phyloP scores from a whole-genome alignment of 2,113 vertebrate species.

The Scartelaos histophorus region DNA sequence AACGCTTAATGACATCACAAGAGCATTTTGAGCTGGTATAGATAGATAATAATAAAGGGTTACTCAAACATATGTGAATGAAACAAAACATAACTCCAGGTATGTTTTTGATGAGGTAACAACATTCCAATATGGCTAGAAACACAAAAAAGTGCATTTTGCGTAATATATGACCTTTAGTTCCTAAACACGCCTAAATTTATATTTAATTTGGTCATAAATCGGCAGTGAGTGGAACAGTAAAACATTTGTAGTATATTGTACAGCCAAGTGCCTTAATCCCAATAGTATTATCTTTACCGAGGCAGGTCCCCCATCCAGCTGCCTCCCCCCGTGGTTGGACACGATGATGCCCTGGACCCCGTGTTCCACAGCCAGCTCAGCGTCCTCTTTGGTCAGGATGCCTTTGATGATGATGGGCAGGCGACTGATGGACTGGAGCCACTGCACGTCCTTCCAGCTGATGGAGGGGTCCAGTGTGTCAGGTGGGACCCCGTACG shows the following conservation, averaged over 20 bases:
- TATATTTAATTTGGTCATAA: too few relatives aligned
- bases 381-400: conserved; percentile 93
- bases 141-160: too few relatives aligned
- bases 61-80: too few relatives aligned
- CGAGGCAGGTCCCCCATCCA: conserved; percentile 88
- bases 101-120: too few relatives aligned
- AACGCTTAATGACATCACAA: too few relatives aligned
- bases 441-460: conserved; percentile 91
- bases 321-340: conserved; percentile 93
- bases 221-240: not conserved
- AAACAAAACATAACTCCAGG: too few relatives aligned
- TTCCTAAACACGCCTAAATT: too few relatives aligned
- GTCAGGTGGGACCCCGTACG: conserved; percentile 78
- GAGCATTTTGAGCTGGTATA: too few relatives aligned
- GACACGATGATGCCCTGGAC: conserved; percentile 93
- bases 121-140: too few relatives aligned
- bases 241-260: not conserved
- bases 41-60: too few relatives aligned
- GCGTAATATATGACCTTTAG: too few relatives aligned
- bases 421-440: conserved; percentile 85
- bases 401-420: conserved; percentile 97
- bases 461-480: conserved; percentile 83
- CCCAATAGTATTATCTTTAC: conserved; percentile 59
- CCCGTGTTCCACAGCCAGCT: conserved; percentile 87
- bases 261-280: not conserved